Base-by-base conservation (phyloP, 2,113 vertebrate species). In the Lathamus discolor region DNA sequence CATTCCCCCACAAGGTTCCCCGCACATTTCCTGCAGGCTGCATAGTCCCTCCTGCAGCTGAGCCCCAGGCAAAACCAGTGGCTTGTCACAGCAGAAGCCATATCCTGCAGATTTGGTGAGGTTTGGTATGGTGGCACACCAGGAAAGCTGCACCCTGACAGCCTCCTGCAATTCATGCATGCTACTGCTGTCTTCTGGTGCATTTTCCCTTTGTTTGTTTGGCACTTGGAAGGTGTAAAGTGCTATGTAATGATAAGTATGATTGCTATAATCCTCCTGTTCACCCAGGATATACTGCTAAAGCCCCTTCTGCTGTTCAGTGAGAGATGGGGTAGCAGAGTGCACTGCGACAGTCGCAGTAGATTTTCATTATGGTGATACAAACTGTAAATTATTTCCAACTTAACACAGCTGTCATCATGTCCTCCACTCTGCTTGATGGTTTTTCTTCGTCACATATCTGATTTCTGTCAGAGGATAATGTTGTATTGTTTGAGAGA, bases 381-480 rank as follows among this genome's bases (percentile, higher is more conserved):
- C 93, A 95, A 96, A 96, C 95, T 89, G 91, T 97, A 95, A 95
- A 96, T 97, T 97, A 96, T 97, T 94, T 93, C 78, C 91, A 97
- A 75, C 84, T 93, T 86, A 90, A 95, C 85, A 48, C 91, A 94
- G 96, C 93, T 96, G 96, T 95, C 97, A 97, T 84, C 91, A 52
- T 83, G 92, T 97, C 93, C 93, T 96, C 88, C 85, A 52, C 89
- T 93, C 68, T 0, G 22, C 95, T 94, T 94, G 93, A 96, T 96
- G 84, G 33, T 10, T 2, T 39, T 94, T 95, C 92, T 96, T 94
- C 90, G 93, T 97, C 96, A 97, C 93, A 82, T 96, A 96, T 97
- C 96, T 96, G 96, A 97, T 97, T 97, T 96, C 97, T 97, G 96
- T 97, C 94, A 96, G 85, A 94, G 86, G 91, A 88, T 95, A 95